Base-by-base conservation (phyloP, 2,888 invertebrate species). In the Uropetala carovei region DNA sequence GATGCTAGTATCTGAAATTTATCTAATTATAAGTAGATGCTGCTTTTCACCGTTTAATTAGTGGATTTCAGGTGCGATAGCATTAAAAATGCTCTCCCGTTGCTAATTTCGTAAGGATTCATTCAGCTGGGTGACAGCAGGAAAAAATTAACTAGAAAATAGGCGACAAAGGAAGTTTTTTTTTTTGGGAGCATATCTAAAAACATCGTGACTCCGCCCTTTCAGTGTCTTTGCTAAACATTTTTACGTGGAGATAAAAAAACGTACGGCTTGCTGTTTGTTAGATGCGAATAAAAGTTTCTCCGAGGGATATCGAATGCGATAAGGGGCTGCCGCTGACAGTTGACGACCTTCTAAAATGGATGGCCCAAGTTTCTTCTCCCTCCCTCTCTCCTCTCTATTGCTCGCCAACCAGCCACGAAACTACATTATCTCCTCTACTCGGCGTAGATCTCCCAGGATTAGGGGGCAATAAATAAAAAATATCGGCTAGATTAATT, bases 211-310 rank as follows among this genome's bases (percentile, higher is more conserved):
- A 30, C 59, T 30, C 27, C 86, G 86, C 86, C 86, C 60, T 86
- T 86, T 64, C 86, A n/a, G 86, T 68, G 89, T 89, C 43, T 43
- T 68, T 56, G 64, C 64, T 89, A 60, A 68, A 56, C 60, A 60
- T 30, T 68, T 86, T 86, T 60, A 18, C 13, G 60, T 16, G 60
- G 14, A 22, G 60, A 60, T 68, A 68, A 89, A 68, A 89, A 64
- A 75, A 9, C 68, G 89, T 43, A 11, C 18, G 16, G 89, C 43
- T 83, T 43, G 83, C 56, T 68, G 89, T 89, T 89, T 89, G 89
- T 89, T 89, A 89, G 89, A 89, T 64, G 86, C 60, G 86, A 86
- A 86, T 86, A 86, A 86, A 86, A 86, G 86, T 86, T 60, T 58
- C 86, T 86, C 60, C 86, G 60, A 60, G 30, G 86, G 60, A 86